A percentile compares a stretch with the other conserved stretches of the same genome.
phyloP scores from a whole-genome alignment of 64 coral and sea anemone species.

The Porites australiensis region DNA sequence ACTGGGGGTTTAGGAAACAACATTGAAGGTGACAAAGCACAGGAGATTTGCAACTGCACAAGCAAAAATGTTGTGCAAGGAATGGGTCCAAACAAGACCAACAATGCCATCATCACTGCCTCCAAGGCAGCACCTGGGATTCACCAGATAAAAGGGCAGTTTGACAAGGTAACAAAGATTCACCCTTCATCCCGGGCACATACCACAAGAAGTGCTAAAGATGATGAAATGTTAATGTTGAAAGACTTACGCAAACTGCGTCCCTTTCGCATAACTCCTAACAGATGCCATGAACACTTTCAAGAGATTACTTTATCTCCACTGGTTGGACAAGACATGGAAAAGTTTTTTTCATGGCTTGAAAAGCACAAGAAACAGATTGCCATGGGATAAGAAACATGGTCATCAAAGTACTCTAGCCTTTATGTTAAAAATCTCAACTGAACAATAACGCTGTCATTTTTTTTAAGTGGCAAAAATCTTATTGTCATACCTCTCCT shows the following conservation, averaged over 20 bases:
- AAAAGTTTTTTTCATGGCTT: not conserved
- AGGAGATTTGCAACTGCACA: slow-evolving; percentile 62
- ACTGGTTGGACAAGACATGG: not conserved
- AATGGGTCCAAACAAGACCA: slow-evolving; percentile 81
- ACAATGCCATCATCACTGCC: slow-evolving; percentile 53
- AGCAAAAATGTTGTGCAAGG: slow-evolving; percentile 66
- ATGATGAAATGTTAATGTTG: slow-evolving; percentile 60
- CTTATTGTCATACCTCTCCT: slow-evolving; percentile 3
- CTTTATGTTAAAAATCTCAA: not conserved
- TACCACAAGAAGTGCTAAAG: slow-evolving; percentile 39
- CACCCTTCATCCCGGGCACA: slow-evolving; percentile 47
- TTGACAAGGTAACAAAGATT: slow-evolving; percentile 46
- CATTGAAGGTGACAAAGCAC: slow-evolving; percentile 59
- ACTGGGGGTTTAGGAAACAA: slow-evolving; percentile 43
- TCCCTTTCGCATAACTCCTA: slow-evolving; percentile 45
- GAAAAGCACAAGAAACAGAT: slow-evolving; percentile 12
- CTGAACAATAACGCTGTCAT: not conserved
- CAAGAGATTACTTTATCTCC: slow-evolving; percentile 40
- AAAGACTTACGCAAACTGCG: slow-evolving; percentile 47
- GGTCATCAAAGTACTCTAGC: not conserved
- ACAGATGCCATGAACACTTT: slow-evolving; percentile 46
- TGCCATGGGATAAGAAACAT: slow-evolving; percentile 14
- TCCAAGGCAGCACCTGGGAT: slow-evolving; percentile 70
- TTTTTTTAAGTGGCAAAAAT: slow-evolving; percentile 2
- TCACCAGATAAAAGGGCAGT: slow-evolving; percentile 42